A percentile compares a stretch with the other conserved stretches of the same genome.
Conservation (phyloP, 2,113 vertebrate genomes). For the Hymenochirus boettgeri region DNA sequence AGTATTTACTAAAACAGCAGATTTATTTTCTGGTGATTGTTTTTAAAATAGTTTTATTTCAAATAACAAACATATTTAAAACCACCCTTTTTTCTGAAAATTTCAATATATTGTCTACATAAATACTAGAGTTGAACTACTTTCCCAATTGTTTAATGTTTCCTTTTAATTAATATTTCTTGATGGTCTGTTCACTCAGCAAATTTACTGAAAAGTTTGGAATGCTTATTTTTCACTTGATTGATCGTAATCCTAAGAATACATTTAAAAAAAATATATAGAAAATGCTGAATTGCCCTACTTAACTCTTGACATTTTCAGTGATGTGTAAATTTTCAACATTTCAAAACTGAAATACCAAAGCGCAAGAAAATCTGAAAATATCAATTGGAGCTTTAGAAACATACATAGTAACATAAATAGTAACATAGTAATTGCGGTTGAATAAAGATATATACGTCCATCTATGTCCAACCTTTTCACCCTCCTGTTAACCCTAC, state of each 20-base stretch:
- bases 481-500: too few relatives aligned
- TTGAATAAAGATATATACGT: too few relatives aligned
- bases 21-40: too few relatives aligned
- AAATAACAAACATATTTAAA: too few relatives aligned
- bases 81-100: too few relatives aligned
- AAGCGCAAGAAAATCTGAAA: background rate
- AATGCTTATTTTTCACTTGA: slow-evolving; percentile 31
- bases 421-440: too few relatives aligned
- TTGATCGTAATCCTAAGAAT: slow-evolving; percentile 31
- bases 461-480: too few relatives aligned
- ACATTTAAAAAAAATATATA: slow-evolving; percentile 12
- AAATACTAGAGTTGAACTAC: background rate
- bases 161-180: slow-evolving; percentile 22
- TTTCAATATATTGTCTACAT: background rate
- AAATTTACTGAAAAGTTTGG: slow-evolving; percentile 23
- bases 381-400: too few relatives aligned
- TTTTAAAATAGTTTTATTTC: too few relatives aligned
- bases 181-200: slow-evolving; percentile 27
- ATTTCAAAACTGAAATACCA: slow-evolving; percentile 35
- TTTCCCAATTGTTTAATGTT: background rate
- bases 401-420: too few relatives aligned
- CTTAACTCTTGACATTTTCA: slow-evolving; percentile 35
- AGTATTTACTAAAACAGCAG: too few relatives aligned
- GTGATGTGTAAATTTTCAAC: slow-evolving; percentile 38
- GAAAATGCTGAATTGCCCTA: slow-evolving; percentile 28